Percentiles rank a stretch among this genome's conserved stretches.
Conservation (phyloP, 2,113 vertebrate genomes). For the Triplophysa dalaica region DNA sequence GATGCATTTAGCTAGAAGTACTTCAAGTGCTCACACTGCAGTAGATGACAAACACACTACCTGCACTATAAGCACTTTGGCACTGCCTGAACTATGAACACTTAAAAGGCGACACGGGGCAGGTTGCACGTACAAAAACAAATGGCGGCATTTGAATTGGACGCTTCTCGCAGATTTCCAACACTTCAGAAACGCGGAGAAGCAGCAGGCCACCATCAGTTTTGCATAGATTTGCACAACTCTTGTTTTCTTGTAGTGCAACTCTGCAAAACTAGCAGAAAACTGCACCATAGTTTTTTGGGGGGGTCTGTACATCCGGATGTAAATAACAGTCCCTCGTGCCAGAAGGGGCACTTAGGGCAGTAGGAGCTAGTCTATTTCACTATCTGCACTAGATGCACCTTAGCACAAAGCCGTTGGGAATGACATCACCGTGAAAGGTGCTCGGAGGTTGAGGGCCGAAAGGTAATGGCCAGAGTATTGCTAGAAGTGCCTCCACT, state of each 20-base stretch:
- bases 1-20: conserved; percentile 88
- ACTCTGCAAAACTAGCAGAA: conserved; percentile 99
- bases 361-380: conserved; percentile 99
- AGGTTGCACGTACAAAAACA: not conserved
- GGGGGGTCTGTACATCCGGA: conserved; percentile 47
- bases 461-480: conserved; percentile 78
- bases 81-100: conserved; percentile 80
- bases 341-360: conserved; percentile 99
- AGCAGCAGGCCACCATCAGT: conserved; percentile 98
- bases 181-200: conserved; percentile 65
- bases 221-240: conserved; percentile 99
- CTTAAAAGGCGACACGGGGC: not conserved
- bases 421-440: not conserved
- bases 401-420: conserved; percentile 97
- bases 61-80: conserved; percentile 99
- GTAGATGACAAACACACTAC: conserved; percentile 96
- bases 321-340: conserved; percentile 90
- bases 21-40: conserved; percentile 99
- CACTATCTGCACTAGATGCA: conserved; percentile 99
- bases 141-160: conserved; percentile 5
- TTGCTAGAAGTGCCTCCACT: conserved; percentile 99
- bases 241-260: conserved; percentile 99
- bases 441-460: not conserved
- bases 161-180: conserved; percentile 48
- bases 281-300: conserved; percentile 77